Evolutionary conservation across 2,797 vertebrate species (phyloP).

Genomic region (Helicolenus hilgendorfi): DNA sequence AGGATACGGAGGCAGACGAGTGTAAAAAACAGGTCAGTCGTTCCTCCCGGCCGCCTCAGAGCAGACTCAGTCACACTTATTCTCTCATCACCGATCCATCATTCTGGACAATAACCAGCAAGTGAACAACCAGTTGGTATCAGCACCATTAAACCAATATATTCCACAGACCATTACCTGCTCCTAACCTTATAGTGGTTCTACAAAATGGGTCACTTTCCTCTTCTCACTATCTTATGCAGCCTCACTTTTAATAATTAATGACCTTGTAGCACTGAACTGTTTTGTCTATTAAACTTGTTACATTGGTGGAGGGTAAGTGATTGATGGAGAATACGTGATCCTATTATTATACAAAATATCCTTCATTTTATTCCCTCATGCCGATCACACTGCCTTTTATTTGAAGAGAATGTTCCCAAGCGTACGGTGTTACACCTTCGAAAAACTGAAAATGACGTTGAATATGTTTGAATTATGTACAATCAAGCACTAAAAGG

Average conservation of each 20-base stretch:
- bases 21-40: constrained; percentile 57
- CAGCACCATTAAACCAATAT: neutral
- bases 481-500: neutral
- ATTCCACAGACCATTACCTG: constrained; percentile 9
- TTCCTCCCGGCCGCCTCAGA: constrained; percentile 21
- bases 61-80: constrained; percentile 31
- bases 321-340: neutral
- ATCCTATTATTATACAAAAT: neutral
- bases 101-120: neutral
- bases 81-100: constrained; percentile 9
- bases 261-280: constrained; percentile 1
- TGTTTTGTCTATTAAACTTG: constrained; percentile 30
- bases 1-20: constrained; percentile 50
- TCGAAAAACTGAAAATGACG: neutral
- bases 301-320: neutral
- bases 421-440: neutral
- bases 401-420: neutral
- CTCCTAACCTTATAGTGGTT: neutral
- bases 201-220: constrained; percentile 27
- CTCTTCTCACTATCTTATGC: neutral
- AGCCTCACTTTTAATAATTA: constrained; percentile 42
- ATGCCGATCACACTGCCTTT: neutral
- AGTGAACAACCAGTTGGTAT: neutral
- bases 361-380: neutral
- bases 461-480: neutral